Conservation (phyloP, 2,113 vertebrate species). For the Laterallus jamaicensis region DNA sequence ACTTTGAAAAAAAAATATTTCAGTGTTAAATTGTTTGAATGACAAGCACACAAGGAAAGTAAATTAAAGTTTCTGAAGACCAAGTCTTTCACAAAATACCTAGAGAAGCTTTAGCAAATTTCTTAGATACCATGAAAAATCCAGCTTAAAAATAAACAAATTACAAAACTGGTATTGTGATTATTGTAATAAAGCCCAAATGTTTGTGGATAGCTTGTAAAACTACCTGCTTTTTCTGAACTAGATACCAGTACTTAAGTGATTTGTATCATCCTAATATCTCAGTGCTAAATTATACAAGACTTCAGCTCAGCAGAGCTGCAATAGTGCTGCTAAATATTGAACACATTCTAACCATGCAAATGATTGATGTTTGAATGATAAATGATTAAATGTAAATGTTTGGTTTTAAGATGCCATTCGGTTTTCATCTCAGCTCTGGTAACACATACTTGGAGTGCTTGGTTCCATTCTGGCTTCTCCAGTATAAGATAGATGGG, state of each 20-base stretch:
- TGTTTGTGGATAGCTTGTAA: not conserved
- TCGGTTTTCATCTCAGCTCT: not conserved
- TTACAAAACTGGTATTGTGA: not conserved
- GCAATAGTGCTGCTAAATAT: not conserved
- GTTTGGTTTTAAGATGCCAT: not conserved
- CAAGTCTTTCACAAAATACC: not conserved
- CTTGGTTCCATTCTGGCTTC: not conserved
- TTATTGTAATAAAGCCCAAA: not conserved
- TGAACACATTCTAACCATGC: not conserved
- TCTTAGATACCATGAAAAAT: not conserved
- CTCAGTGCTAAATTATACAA: not conserved
- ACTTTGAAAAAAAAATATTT: rapidly evolving
- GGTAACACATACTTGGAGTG: not conserved
- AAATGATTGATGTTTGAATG: not conserved
- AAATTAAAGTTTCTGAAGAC: not conserved
- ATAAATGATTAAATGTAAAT: not conserved
- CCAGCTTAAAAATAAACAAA: not conserved
- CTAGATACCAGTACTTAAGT: not conserved
- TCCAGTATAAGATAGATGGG: not conserved
- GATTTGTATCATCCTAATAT: not conserved
- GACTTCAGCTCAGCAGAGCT: not conserved
- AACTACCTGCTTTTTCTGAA: not conserved
- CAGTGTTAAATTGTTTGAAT: not conserved
- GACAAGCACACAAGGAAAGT: not conserved
- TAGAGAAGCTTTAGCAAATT: not conserved